phyloP scores from a whole-genome alignment of 2,113 vertebrate species.

The Phylloscopus whistleri region DNA sequence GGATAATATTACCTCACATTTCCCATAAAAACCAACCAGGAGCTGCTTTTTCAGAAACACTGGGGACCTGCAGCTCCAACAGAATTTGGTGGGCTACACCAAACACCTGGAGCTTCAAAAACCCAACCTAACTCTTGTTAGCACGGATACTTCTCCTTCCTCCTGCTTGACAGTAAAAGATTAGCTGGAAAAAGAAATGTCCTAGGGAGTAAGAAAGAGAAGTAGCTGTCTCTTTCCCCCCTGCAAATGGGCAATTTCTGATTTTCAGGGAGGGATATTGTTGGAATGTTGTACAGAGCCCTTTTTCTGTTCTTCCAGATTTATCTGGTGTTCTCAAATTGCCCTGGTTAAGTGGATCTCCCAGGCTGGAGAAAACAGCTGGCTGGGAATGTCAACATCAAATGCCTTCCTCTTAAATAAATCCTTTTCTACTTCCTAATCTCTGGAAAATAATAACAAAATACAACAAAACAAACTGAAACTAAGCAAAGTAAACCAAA shows the following conservation, averaged over 20 bases:
- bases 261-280: not conserved
- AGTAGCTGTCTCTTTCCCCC: not conserved
- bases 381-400: not conserved
- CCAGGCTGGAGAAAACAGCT: not conserved
- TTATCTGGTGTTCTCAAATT: not conserved
- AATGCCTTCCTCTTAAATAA: not conserved
- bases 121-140: not conserved
- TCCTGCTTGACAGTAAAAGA: not conserved
- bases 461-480: not conserved
- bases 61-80: not conserved
- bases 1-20: not conserved
- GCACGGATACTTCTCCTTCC: not conserved
- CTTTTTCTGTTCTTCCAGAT: not conserved
- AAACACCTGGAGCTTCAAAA: not conserved
- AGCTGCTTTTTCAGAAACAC: not conserved
- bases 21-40: not conserved
- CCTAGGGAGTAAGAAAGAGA: not conserved
- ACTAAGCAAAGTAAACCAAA: not conserved
- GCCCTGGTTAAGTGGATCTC: not conserved
- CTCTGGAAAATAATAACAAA: not conserved
- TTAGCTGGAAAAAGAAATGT: not conserved
- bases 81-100: not conserved
- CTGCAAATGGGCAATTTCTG: not conserved
- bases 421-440: not conserved
- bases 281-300: not conserved